Base-by-base conservation (phyloP, 2,797 vertebrate species). In the Onychomys arenicola region DNA sequence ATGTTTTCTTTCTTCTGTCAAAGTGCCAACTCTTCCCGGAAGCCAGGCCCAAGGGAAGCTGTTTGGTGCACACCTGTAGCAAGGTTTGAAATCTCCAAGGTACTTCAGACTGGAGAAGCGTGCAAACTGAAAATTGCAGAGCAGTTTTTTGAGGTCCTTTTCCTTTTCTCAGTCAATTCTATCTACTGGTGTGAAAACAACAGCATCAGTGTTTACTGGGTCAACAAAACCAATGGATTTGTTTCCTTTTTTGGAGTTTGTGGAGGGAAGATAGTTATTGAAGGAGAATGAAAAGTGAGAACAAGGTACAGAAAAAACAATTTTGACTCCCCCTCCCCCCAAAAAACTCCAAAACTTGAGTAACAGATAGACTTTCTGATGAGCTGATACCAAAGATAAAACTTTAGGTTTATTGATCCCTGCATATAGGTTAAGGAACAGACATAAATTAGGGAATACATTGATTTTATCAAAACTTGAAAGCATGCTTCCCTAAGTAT, bases 71-170 rank as follows among this genome's bases (percentile, higher is more conserved):
- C 57, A 93, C 86, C 17, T 76, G 43, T 75, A 57, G 59, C 86
- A 85, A 78, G 89, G 37, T 92, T 86, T 85, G 76, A 91, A 96
- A 75, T 94, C 86, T 75, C 95, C 87, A 32, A 2, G 37, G 19
- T 82, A 3, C 27, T 17, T 61, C 69, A 80, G 49, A 59, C 19
- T 3, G 10, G 83, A 82, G 89, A 95, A 57, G 6, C 40, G 37
- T 73, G 57, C 71, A 91, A 95, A 95, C 87, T 96, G 97, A 94
- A 96, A 94, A 96, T 95, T 93, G 87, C 67, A 29, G 57, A 67
- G 69, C 27, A 61, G 52, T 40, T 85, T 95, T 92, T 87, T 80
- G 91, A 46, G 82, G 21, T n/a, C 34, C 21, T 86, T 86, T 93
- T 19, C 29, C 65, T 90, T 77, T 91, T 6, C 75, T 90, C n/a